Conservation (phyloP, 2,888 invertebrate species). For the Morpho deidamia region DNA sequence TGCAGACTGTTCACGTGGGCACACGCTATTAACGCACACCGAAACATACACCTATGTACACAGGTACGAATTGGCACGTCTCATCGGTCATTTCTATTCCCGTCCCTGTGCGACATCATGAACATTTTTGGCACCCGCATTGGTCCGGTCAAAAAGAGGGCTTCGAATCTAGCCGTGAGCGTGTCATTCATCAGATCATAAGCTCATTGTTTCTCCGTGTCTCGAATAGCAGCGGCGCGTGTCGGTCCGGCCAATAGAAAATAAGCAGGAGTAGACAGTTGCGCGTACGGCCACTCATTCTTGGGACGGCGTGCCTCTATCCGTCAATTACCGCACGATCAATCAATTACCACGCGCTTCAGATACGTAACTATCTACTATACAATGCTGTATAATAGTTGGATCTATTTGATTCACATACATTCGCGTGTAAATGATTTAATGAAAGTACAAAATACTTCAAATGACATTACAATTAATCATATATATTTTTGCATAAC, state of each 20-base stretch:
- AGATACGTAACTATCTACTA: constrained; percentile 34
- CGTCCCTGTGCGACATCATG: constrained; percentile 57
- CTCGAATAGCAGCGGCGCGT: constrained; percentile 61
- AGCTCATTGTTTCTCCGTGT: constrained; percentile 68
- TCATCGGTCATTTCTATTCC: constrained; percentile 63
- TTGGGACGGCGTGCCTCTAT: constrained; percentile 56
- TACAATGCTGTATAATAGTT: neutral
- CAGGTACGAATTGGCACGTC: constrained; percentile 63
- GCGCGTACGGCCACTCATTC: constrained; percentile 43
- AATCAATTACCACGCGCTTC: constrained; percentile 60
- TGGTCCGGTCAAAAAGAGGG: constrained; percentile 60
- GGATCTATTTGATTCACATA: too few species aligned
- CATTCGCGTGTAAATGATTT: too few species aligned
- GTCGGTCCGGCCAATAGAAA: constrained; percentile 59
- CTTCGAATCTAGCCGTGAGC: constrained; percentile 48
- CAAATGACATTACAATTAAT: too few species aligned
- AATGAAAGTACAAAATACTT: too few species aligned
- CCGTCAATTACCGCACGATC: constrained; percentile 67
- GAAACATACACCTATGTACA: constrained; percentile 21
- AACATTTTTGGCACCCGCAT: constrained; percentile 72
- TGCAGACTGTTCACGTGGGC: constrained; percentile 45
- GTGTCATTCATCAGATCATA: constrained; percentile 75
- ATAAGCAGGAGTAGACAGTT: constrained; percentile 44
- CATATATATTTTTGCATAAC: too few species aligned
- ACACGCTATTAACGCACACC: constrained; percentile 48